Conservation (phyloP, 2,797 vertebrate genomes). For the Siniperca obscura region DNA sequence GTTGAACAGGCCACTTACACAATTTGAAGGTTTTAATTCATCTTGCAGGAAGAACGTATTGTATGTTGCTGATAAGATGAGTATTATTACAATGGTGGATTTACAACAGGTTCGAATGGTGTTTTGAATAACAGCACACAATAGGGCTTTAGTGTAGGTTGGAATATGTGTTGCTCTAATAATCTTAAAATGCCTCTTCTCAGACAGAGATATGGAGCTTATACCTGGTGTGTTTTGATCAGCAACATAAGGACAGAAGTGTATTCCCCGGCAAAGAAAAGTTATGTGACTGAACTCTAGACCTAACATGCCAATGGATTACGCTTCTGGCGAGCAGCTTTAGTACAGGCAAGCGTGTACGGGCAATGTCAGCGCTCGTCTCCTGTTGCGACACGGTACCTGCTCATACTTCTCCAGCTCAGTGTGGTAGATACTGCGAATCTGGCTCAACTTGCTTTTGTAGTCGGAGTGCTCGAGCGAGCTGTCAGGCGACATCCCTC, state of each 20-base stretch:
- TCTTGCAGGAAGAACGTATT: not conserved
- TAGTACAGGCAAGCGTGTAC: slow-evolving; percentile 69
- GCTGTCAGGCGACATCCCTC: slow-evolving; percentile 93
- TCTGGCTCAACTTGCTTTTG: slow-evolving; percentile 96
- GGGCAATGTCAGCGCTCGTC: slow-evolving; percentile 64
- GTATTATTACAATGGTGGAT: not conserved
- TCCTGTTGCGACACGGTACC: slow-evolving; percentile 83
- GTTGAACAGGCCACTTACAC: not conserved
- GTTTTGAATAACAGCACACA: not conserved
- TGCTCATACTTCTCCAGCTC: slow-evolving; percentile 98
- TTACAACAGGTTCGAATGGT: not conserved
- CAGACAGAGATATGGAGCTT: not conserved
- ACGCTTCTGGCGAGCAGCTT: slow-evolving; percentile 55
- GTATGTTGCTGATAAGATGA: slow-evolving; percentile 8
- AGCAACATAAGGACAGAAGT: slow-evolving; percentile 10
- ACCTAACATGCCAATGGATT: slow-evolving; percentile 61
- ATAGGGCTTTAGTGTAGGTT: not conserved
- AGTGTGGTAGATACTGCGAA: slow-evolving; percentile 95
- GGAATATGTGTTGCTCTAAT: not conserved
- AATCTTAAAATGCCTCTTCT: not conserved
- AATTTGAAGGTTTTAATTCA: not conserved
- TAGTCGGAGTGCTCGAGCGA: slow-evolving; percentile 96
- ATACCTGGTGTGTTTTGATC: slow-evolving; percentile 8
- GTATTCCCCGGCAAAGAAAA: not conserved
- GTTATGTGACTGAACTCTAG: slow-evolving; percentile 38